Conservation (phyloP, 1,140 invertebrate genomes). For the Pachypsylla venusta region DNA sequence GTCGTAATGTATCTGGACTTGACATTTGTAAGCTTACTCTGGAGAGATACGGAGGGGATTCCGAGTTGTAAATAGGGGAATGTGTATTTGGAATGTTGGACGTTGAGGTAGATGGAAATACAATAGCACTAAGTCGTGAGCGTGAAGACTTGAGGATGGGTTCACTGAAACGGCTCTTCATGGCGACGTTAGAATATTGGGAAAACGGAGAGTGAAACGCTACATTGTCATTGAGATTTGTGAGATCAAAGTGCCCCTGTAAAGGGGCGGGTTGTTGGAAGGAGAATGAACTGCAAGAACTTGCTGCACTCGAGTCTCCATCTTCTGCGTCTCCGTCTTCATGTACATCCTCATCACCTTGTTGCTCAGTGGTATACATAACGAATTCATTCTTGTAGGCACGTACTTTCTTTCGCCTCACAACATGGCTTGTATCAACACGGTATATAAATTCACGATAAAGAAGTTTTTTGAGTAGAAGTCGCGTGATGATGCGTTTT, state of each 20-base stretch:
- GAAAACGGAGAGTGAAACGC: not conserved
- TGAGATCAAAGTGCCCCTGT: not conserved
- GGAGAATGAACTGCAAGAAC: slow-evolving; percentile 1
- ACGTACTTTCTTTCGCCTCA: slow-evolving; percentile 21
- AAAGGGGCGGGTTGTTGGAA: not conserved
- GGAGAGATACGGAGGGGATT: not conserved
- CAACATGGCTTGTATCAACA: slow-evolving; percentile 31
- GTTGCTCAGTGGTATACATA: slow-evolving; percentile 26
- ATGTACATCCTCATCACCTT: slow-evolving; percentile 16
- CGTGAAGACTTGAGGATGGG: not conserved
- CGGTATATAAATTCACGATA: slow-evolving; percentile 42
- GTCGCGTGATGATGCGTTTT: slow-evolving; percentile 47
- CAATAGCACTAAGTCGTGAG: not conserved
- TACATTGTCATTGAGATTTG: not conserved
- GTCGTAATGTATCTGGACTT: not conserved
- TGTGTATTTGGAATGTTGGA: not conserved
- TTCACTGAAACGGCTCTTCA: not conserved
- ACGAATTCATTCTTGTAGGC: slow-evolving; percentile 39
- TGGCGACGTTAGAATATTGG: not conserved
- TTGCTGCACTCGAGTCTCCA: not conserved
- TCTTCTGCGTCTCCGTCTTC: slow-evolving; percentile 31
- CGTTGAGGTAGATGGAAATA: not conserved
- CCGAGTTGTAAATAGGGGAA: not conserved
- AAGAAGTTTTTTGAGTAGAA: slow-evolving; percentile 53
- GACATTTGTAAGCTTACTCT: not conserved